Evolutionary conservation across 2,888 invertebrate genomes (phyloP).

Genomic region (Habrosyne pyritoides): DNA sequence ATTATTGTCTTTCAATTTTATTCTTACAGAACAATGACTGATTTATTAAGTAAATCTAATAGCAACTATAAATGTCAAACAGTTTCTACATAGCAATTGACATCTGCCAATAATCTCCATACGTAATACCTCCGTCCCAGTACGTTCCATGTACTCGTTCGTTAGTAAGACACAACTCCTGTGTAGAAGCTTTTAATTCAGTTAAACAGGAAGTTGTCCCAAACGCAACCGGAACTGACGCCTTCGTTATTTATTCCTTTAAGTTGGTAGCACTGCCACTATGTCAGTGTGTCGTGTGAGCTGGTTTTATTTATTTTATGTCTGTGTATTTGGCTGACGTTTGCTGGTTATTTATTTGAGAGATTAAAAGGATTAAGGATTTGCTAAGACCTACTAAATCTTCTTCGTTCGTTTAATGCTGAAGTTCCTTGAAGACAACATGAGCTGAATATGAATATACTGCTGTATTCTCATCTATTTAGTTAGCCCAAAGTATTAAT

Average conservation of each 20-base stretch:
- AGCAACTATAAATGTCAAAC: no score
- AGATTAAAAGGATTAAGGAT: background rate
- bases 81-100: conserved; percentile 9
- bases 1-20: no score
- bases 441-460: no score
- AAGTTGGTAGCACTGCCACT: conserved; percentile 9
- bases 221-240: conserved; percentile 50
- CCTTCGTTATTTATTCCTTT: conserved; percentile 46
- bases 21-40: no score
- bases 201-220: conserved; percentile 59
- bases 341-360: background rate
- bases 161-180: conserved; percentile 67
- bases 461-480: no score
- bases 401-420: background rate
- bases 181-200: conserved; percentile 72
- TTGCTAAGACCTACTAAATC: background rate
- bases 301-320: background rate
- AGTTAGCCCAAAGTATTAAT: no score
- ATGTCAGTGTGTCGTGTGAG: conserved; percentile 1
- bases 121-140: conserved; percentile 38
- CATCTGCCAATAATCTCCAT: conserved; percentile 16
- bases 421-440: no score
- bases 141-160: conserved; percentile 49
- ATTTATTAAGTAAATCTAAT: no score
- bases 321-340: background rate